Percentiles rank a stretch among this genome's conserved stretches.
phyloP scores from a whole-genome alignment of 1,140 invertebrate species.

The Drosophila yakuba region DNA sequence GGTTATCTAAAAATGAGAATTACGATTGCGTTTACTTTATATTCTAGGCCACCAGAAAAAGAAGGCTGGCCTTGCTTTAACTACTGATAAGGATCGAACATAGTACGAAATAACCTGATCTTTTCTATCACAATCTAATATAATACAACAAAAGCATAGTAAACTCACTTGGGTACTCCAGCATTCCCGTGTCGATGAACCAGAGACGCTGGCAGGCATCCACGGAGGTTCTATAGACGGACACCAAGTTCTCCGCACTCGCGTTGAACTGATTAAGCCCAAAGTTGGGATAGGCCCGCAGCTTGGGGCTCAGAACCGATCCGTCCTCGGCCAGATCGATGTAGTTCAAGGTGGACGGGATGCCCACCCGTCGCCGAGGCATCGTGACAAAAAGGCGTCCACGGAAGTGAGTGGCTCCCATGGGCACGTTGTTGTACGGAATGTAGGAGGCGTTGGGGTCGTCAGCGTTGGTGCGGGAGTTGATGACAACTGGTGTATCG shows the following conservation, averaged over 20 bases:
- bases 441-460: slow-evolving; percentile 54
- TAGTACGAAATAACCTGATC: neutral
- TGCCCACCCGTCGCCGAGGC: slow-evolving; percentile 88
- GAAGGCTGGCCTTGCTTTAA: neutral
- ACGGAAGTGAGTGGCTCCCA: slow-evolving; percentile 88
- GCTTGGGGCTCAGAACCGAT: slow-evolving; percentile 85
- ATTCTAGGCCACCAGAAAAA: neutral
- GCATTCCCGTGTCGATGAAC: slow-evolving; percentile 89
- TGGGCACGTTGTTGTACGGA: slow-evolving; percentile 89
- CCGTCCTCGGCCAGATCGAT: slow-evolving; percentile 85
- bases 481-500: slow-evolving; percentile 33
- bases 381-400: slow-evolving; percentile 90
- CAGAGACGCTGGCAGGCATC: slow-evolving; percentile 90
- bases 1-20: slow-evolving; percentile 85
- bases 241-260: slow-evolving; percentile 85
- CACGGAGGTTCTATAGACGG: slow-evolving; percentile 88
- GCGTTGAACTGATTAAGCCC: slow-evolving; percentile 86
- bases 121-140: neutral
- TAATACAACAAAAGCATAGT: no score
- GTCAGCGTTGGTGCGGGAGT: slow-evolving; percentile 11
- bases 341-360: slow-evolving; percentile 90
- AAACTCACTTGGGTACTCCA: slow-evolving; percentile 74
- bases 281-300: slow-evolving; percentile 88
- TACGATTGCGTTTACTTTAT: neutral
- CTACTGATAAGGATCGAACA: no score